phyloP scores from a whole-genome alignment of 2,797 vertebrate species.

The Heliangelus exortis region DNA sequence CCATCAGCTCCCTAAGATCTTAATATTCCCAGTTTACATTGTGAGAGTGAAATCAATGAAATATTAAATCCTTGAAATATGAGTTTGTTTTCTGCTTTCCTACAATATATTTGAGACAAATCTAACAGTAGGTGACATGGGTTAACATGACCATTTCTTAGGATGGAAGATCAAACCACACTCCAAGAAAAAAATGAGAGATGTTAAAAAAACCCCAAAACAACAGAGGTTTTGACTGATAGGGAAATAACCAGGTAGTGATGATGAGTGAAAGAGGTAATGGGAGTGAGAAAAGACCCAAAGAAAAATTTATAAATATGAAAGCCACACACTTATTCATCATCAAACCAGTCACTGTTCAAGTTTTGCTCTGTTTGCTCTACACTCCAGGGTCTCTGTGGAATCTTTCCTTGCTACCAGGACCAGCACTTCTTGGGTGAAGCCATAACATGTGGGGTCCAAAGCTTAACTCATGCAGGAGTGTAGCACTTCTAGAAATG shows the following conservation, averaged over 20 bases:
- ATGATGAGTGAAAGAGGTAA: neutral
- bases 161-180: neutral
- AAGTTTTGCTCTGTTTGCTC: neutral
- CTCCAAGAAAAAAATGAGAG: neutral
- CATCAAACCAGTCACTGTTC: neutral
- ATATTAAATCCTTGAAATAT: constrained; percentile 17
- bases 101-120: neutral
- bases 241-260: neutral
- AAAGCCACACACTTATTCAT: neutral
- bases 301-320: neutral
- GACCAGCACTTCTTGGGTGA: neutral
- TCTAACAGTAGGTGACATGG: neutral
- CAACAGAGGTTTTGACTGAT: neutral
- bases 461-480: accelerated
- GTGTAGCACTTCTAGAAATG: neutral
- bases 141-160: neutral
- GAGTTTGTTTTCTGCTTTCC: neutral
- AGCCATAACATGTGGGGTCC: accelerated
- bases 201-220: neutral
- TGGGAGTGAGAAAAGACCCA: neutral
- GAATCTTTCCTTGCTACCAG: neutral
- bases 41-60: neutral
- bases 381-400: neutral
- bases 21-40: neutral
- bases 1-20: neutral